phyloP scores from a whole-genome alignment of 2,888 invertebrate genomes.

The Dusona sp. region DNA sequence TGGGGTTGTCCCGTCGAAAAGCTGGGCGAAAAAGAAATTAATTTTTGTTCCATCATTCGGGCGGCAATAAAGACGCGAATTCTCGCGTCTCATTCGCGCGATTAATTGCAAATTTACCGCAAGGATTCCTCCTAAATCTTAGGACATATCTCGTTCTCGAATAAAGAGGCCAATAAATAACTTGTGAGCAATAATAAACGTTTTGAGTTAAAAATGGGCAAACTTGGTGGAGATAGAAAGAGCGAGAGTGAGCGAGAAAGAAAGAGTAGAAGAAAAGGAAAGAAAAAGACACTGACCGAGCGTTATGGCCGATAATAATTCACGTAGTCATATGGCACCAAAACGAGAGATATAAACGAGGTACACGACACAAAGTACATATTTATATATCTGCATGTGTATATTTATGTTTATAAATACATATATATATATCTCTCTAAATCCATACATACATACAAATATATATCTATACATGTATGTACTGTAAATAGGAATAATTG shows the following conservation, averaged over 20 bases:
- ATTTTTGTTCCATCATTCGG: slow-evolving; percentile 32
- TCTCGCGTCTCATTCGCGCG: slow-evolving; percentile 45
- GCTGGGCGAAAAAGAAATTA: background rate
- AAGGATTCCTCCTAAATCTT: slow-evolving; percentile 39
- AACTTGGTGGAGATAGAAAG: slow-evolving; percentile 1
- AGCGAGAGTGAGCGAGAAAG: background rate
- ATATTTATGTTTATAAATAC: background rate
- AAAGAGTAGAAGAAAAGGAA: background rate
- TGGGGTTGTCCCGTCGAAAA: background rate
- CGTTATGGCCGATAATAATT: slow-evolving; percentile 53
- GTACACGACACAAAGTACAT: slow-evolving; percentile 16
- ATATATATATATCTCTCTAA: background rate
- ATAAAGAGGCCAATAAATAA: slow-evolving; percentile 66
- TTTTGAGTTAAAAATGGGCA: slow-evolving; percentile 60
- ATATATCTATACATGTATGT: background rate
- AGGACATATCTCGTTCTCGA: slow-evolving; percentile 53
- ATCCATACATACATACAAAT: background rate
- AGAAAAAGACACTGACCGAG: slow-evolving; percentile 38
- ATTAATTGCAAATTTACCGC: slow-evolving; percentile 59
- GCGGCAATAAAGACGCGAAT: slow-evolving; percentile 41
- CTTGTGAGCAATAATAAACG: slow-evolving; percentile 53
- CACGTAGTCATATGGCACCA: background rate
- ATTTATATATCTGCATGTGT: slow-evolving; percentile 3
- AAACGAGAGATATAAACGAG: slow-evolving; percentile 35
- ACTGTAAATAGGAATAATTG: slow-evolving; percentile 57